Conservation (phyloP, 2,888 invertebrate species). For the Nomada fabriciana region DNA sequence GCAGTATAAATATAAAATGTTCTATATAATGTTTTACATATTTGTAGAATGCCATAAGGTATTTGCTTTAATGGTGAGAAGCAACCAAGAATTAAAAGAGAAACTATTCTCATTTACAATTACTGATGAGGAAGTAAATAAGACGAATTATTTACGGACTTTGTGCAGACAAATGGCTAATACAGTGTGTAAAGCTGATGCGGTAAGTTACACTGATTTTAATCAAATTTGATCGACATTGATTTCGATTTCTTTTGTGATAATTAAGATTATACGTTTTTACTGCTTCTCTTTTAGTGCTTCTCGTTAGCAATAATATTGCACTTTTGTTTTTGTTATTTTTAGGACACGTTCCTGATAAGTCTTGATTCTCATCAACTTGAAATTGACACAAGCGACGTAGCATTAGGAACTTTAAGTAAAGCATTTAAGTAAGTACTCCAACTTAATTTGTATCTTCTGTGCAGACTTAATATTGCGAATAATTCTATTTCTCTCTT, state of each 20-base stretch:
- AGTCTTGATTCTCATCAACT: constrained; percentile 92
- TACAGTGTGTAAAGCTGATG: constrained; percentile 96
- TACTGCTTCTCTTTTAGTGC: not conserved
- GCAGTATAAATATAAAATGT: not conserved
- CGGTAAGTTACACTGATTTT: constrained; percentile 87
- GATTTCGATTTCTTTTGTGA: not conserved
- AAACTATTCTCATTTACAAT: constrained; percentile 95
- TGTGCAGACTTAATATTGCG: constrained; percentile 22
- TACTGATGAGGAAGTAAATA: constrained; percentile 92
- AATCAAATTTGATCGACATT: constrained; percentile 1
- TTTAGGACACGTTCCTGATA: constrained; percentile 92
- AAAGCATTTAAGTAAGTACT: constrained; percentile 92
- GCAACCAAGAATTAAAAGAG: constrained; percentile 94
- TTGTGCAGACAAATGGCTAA: constrained; percentile 96
- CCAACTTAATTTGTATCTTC: constrained; percentile 15
- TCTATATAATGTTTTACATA: not conserved
- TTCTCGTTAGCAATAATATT: constrained; percentile 15
- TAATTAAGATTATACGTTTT: not conserved
- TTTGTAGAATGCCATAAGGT: constrained; percentile 93
- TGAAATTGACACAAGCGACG: constrained; percentile 95
- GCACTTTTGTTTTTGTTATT: constrained; percentile 66
- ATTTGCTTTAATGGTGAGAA: constrained; percentile 95
- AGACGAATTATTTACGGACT: constrained; percentile 91
- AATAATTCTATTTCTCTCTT: constrained; percentile 44
- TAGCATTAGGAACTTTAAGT: constrained; percentile 93